Evolutionary conservation across 2,888 invertebrate species (phyloP), one percentile per base, ranked within the genome.

Genomic region (Tanytarsus gracilentus): DNA sequence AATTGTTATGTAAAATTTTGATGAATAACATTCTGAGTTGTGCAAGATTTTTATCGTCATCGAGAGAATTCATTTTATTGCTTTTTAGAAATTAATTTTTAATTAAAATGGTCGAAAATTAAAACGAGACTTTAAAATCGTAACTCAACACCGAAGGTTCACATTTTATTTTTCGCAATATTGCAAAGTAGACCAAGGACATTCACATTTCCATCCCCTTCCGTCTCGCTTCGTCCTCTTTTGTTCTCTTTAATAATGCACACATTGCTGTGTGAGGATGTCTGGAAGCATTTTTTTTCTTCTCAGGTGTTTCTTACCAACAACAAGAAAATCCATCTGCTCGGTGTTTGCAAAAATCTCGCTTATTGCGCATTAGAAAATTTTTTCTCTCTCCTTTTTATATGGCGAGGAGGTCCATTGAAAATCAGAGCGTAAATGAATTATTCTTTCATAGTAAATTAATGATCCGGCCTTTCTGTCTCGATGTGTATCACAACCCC

Each of bases 351-450:
- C 14, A 36, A 36, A 6, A 36, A 33, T n/a, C n/a, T n/a, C n/a
- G n/a, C 14, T 36, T 36, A 36, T 36, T 36, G 36, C 36, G 36
- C 36, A 36, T 36, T 44, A 44, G 18, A 44, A 8, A 23, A 9
- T 21, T 18, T 44, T 44, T 44, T n/a, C n/a, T n/a, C n/a, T n/a
- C n/a, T n/a, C n/a, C n/a, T n/a, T n/a, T n/a, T n/a, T n/a, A n/a
- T n/a, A n/a, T n/a, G n/a, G n/a, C n/a, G n/a, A n/a, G n/a, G n/a
- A n/a, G n/a, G n/a, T n/a, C n/a, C n/a, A n/a, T n/a, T n/a, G n/a
- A 23, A 44, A 44, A 44, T 44, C 44, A 44, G 44, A 44, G 44
- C 44, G 44, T 44, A 44, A 44, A n/a, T n/a, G n/a, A 44, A 44
- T 44, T 18, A 44, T 23, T 18, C 23, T 18, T 44, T 44, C 23